These are phyloP conservation scores for Eleutherodactylus coqui DNA, from an alignment of 2,797 vertebrate species.

Conservation along the genomic window DNA sequence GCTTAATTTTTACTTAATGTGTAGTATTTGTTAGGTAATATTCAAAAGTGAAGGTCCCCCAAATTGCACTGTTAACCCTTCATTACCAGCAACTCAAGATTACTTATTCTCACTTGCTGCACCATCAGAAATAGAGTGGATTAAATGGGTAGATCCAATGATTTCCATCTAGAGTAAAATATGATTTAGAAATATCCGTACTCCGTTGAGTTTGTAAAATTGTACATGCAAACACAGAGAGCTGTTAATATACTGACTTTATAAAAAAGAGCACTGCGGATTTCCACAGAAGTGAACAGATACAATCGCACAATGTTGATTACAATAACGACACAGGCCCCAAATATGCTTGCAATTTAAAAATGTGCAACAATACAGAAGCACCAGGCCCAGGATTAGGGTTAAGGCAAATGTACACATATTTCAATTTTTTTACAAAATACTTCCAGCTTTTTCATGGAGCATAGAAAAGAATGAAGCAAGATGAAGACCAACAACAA, in stretches of 20 bases:
- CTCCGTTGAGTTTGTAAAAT: background rate
- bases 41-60: background rate
- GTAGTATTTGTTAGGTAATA: background rate
- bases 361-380: slow-evolving; percentile 66
- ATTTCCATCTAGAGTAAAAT: background rate
- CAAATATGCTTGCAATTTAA: slow-evolving; percentile 53
- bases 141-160: background rate
- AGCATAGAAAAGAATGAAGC: slow-evolving; percentile 32
- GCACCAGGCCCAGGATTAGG: slow-evolving; percentile 34
- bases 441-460: slow-evolving; percentile 22
- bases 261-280: slow-evolving; percentile 89
- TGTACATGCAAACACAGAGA: slow-evolving; percentile 34
- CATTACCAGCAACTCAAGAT: background rate
- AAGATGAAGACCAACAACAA: background rate
- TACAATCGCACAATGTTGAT: slow-evolving; percentile 80
- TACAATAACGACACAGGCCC: slow-evolving; percentile 68
- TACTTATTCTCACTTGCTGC: background rate
- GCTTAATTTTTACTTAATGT: background rate
- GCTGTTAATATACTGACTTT: slow-evolving; percentile 69
- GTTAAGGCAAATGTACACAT: slow-evolving; percentile 50
- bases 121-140: background rate
- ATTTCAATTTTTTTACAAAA: slow-evolving; percentile 46
- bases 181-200: background rate
- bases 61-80: background rate
- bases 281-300: slow-evolving; percentile 83